These are phyloP conservation scores for Himalopsyche japonica DNA, from an alignment of 2,888 invertebrate species.

Conservation along the genomic window DNA sequence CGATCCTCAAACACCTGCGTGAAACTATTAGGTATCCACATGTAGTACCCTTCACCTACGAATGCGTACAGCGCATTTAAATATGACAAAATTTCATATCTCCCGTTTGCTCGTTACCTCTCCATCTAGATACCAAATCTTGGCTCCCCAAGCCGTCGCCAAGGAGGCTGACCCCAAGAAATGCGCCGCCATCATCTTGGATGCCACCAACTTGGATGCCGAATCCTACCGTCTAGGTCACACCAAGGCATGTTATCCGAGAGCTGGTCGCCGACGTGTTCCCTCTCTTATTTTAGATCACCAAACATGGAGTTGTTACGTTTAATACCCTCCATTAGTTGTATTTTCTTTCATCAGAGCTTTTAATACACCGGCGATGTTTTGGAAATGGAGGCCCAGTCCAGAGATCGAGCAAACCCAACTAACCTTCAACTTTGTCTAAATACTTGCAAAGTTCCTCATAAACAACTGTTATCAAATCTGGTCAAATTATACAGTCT, in stretches of 20 bases:
- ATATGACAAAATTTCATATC: conserved; percentile 16
- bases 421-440: conserved; percentile 34
- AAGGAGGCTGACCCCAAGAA: conserved; percentile 80
- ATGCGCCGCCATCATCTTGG: conserved; percentile 80
- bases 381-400: conserved; percentile 21
- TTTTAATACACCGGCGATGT: neutral
- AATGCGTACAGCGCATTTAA: neutral
- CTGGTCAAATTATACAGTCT: neutral
- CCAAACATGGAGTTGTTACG: neutral
- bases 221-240: conserved; percentile 96
- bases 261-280: neutral
- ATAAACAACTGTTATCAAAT: neutral
- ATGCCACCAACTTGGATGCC: conserved; percentile 79
- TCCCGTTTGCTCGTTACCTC: conserved; percentile 42
- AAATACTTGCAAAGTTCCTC: conserved; percentile 32
- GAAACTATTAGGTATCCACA: neutral
- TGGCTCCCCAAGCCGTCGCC: conserved; percentile 87
- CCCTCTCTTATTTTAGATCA: neutral
- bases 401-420: conserved; percentile 17
- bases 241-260: conserved; percentile 87
- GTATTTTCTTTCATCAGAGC: neutral
- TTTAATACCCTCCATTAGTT: neutral
- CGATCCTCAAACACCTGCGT: neutral
- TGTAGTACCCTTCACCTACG: neutral
- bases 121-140: conserved; percentile 93